phyloP scores from a whole-genome alignment of 2,113 vertebrate species.

The Cariama cristata region DNA sequence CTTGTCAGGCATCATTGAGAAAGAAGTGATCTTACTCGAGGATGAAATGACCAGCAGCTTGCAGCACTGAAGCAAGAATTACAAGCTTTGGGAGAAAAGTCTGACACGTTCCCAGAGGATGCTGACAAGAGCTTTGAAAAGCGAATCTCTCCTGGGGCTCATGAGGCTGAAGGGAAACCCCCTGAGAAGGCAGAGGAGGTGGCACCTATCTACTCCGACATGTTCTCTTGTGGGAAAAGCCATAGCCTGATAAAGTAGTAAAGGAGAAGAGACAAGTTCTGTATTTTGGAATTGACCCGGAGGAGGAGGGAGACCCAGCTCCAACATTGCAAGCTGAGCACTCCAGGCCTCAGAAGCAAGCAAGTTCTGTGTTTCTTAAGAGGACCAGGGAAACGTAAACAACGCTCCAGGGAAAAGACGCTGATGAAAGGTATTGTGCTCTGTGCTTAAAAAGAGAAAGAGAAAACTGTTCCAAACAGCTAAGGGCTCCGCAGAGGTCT shows the following conservation, averaged over 20 bases:
- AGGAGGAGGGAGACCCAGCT: background rate
- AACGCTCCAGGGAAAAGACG: background rate
- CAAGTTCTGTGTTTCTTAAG: background rate
- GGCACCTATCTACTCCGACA: background rate
- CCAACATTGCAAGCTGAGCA: background rate
- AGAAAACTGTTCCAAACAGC: background rate
- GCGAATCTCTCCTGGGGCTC: background rate
- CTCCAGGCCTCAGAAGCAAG: background rate
- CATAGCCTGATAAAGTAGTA: background rate
- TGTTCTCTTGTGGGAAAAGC: background rate
- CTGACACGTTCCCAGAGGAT: background rate
- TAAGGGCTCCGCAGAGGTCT: background rate
- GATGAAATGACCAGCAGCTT: conserved; percentile 9
- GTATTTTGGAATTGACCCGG: background rate
- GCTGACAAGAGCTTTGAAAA: background rate
- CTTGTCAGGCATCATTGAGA: background rate
- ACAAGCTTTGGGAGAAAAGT: background rate
- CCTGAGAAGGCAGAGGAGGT: background rate
- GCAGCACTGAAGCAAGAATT: background rate
- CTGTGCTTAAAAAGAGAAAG: background rate
- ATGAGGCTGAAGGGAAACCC: background rate
- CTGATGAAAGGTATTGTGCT: background rate
- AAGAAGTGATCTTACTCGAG: background rate
- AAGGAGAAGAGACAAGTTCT: background rate
- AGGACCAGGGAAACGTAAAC: background rate